phyloP scores from a whole-genome alignment of 2,888 invertebrate genomes.

The Athrips mouffetella region DNA sequence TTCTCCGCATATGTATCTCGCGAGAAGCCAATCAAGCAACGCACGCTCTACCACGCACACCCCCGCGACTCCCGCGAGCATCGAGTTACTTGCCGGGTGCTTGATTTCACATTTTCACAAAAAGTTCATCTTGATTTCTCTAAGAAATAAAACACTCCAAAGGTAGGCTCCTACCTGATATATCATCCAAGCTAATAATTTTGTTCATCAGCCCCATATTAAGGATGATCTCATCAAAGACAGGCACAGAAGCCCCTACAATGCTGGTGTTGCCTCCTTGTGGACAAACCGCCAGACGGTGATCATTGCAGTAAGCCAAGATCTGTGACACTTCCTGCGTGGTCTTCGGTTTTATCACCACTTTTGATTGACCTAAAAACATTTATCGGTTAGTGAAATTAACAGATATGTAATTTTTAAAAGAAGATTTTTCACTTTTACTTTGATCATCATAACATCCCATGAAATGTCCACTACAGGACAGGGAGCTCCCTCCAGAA shows the following conservation, averaged over 20 bases:
- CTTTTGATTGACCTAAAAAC: slow-evolving; percentile 84
- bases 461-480: too few species aligned
- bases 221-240: slow-evolving; percentile 96
- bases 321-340: slow-evolving; percentile 93
- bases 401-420: not conserved
- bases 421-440: not conserved
- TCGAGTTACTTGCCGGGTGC: too few species aligned
- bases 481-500: too few species aligned
- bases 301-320: slow-evolving; percentile 89
- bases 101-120: too few species aligned
- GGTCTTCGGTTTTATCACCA: slow-evolving; percentile 91
- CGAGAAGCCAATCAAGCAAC: too few species aligned
- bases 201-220: slow-evolving; percentile 91
- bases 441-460: not conserved
- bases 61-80: too few species aligned
- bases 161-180: slow-evolving; percentile 86
- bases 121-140: too few species aligned
- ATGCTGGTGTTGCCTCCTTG: slow-evolving; percentile 97
- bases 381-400: not conserved
- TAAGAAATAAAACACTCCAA: too few species aligned
- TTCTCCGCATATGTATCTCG: too few species aligned
- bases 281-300: slow-evolving; percentile 93
- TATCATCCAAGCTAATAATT: slow-evolving; percentile 87
- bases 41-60: too few species aligned
- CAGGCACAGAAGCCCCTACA: slow-evolving; percentile 97